Evolutionary conservation across 2,888 invertebrate species (phyloP).

Genomic region (Scaptomyza reducta): DNA sequence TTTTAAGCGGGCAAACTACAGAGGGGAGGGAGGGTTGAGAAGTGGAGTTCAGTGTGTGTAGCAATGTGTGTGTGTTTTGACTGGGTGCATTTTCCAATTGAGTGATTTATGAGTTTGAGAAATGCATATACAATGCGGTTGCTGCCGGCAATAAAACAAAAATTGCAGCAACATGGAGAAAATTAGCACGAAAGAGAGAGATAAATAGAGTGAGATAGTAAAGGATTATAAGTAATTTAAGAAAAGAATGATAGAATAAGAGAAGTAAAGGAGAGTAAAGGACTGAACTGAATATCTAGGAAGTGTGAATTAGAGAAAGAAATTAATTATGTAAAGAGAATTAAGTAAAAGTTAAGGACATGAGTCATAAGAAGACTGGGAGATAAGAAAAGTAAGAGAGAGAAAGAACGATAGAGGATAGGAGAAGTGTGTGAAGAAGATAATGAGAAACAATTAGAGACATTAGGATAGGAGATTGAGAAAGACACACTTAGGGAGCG

Average conservation of each 20-base stretch:
- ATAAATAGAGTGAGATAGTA: neutral
- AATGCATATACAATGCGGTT: conserved; percentile 64
- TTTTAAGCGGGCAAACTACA: neutral
- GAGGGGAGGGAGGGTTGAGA: neutral
- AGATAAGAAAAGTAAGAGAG: neutral
- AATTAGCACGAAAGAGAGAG: no score
- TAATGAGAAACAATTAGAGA: no score
- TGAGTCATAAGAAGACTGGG: neutral
- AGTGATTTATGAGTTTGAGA: conserved; percentile 76
- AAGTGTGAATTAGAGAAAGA: neutral
- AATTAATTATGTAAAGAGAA: no score
- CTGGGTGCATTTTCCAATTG: conserved; percentile 73
- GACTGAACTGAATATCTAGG: neutral
- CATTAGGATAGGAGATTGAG: no score
- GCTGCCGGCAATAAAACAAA: conserved; percentile 20
- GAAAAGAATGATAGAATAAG: neutral
- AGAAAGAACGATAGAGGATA: neutral
- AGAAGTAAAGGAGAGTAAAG: neutral
- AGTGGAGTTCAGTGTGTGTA: neutral
- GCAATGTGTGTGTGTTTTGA: conserved; percentile 11
- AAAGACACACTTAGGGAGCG: neutral
- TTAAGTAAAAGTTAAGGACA: neutral
- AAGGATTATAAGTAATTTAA: neutral
- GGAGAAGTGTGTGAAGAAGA: neutral
- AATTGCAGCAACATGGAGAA: conserved; percentile 2